A percentile compares a stretch with the other conserved stretches of the same genome.
phyloP scores from a whole-genome alignment of 1,140 invertebrate genomes.

The Popillia japonica region DNA sequence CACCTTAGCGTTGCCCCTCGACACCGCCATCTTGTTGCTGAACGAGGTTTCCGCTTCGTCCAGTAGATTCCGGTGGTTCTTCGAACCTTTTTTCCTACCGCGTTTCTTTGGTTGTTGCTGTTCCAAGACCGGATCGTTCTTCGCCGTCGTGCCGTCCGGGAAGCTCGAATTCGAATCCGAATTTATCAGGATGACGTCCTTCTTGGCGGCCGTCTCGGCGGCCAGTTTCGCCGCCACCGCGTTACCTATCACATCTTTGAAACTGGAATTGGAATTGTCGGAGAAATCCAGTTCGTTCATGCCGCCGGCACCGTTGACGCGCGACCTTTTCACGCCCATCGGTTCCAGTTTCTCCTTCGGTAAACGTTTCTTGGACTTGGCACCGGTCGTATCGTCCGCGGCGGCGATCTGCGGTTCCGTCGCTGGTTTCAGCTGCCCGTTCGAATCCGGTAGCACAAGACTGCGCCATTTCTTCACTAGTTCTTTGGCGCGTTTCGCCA shows the following conservation, averaged over 20 bases:
- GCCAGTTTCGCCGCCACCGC: not conserved
- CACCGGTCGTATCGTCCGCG: not conserved
- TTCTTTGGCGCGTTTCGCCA: conserved; percentile 89
- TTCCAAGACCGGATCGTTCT: conserved; percentile 50
- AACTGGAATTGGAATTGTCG: conserved; percentile 59
- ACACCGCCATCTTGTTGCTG: conserved; percentile 71
- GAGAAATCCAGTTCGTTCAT: conserved; percentile 55
- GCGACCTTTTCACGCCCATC: conserved; percentile 45
- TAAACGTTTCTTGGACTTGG: conserved; percentile 38
- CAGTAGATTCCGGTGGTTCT: conserved; percentile 65
- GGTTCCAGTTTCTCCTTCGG: conserved; percentile 35
- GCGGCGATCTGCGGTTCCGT: conserved; percentile 20
- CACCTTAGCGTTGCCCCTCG: conserved; percentile 73
- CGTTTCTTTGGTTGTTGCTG: conserved; percentile 66
- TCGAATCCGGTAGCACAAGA: conserved; percentile 71
- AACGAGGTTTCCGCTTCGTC: conserved; percentile 66
- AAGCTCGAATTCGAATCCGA: conserved; percentile 60
- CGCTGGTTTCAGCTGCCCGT: conserved; percentile 55
- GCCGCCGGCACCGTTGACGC: conserved; percentile 50
- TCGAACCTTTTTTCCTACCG: conserved; percentile 75
- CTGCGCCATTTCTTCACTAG: conserved; percentile 91
- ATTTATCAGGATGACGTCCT: conserved; percentile 55
- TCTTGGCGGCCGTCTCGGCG: conserved; percentile 46
- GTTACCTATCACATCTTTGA: conserved; percentile 54
- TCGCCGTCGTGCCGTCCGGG: conserved; percentile 48